Evolutionary conservation across 2,888 invertebrate species (phyloP).

Genomic region (Sinhomidia bicolor): DNA sequence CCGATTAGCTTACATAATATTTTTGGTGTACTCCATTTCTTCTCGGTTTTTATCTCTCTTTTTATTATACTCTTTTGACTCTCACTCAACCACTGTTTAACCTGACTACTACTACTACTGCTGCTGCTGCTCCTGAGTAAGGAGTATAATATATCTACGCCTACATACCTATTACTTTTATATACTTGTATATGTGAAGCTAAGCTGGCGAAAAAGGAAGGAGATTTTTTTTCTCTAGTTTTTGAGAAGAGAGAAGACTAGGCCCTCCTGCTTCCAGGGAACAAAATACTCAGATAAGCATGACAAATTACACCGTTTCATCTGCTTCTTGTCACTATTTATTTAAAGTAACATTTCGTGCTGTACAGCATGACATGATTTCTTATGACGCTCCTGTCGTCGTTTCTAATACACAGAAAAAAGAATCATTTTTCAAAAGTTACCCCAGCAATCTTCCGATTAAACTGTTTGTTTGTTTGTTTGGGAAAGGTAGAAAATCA

Average conservation of each 20-base stretch:
- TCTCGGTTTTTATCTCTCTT: slow-evolving; percentile 42
- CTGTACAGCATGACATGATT: slow-evolving; percentile 55
- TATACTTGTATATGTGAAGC: too few species aligned
- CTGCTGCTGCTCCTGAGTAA: background rate
- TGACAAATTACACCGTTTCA: slow-evolving; percentile 72
- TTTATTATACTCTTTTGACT: slow-evolving; percentile 22
- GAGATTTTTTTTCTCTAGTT: background rate
- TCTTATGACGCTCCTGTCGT: slow-evolving; percentile 47
- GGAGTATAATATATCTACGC: background rate
- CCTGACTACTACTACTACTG: slow-evolving; percentile 22
- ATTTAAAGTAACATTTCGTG: slow-evolving; percentile 63
- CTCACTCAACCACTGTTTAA: slow-evolving; percentile 58
- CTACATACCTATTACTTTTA: too few species aligned
- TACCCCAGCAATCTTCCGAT: slow-evolving; percentile 36
- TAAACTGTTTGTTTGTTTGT: slow-evolving; percentile 20
- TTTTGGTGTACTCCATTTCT: slow-evolving; percentile 60
- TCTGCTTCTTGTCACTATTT: slow-evolving; percentile 74
- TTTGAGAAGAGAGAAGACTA: background rate
- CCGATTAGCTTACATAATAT: slow-evolving; percentile 74
- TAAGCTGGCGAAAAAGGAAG: too few species aligned
- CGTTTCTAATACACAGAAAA: background rate
- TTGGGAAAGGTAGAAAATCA: background rate
- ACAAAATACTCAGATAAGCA: slow-evolving; percentile 69
- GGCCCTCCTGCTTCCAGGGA: slow-evolving; percentile 26
- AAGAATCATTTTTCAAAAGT: slow-evolving; percentile 37